These are phyloP conservation scores for Emmelina monodactyla DNA, from an alignment of 2,888 invertebrate genomes.

Conservation along the genomic window DNA sequence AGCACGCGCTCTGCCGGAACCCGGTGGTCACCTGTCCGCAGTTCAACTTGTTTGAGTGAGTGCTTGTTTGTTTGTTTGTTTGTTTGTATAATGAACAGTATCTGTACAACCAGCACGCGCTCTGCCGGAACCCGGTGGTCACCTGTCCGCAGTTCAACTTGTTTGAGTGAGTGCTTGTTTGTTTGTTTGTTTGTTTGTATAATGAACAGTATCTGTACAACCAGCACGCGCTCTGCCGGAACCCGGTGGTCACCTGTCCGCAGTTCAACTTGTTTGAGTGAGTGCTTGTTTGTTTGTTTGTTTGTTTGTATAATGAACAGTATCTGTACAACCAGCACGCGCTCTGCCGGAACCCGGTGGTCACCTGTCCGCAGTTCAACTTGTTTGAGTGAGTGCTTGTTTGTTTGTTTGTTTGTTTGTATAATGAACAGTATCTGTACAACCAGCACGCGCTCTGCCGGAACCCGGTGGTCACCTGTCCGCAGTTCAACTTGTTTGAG, in stretches of 20 bases:
- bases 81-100: too few species aligned
- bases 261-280: constrained; percentile 92
- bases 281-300: too few species aligned
- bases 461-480: constrained; percentile 97
- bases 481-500: constrained; percentile 93
- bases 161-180: constrained; percentile 73
- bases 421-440: constrained; percentile 93
- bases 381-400: constrained; percentile 76
- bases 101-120: constrained; percentile 95
- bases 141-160: constrained; percentile 97
- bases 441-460: constrained; percentile 98
- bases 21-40: constrained; percentile 98
- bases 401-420: too few species aligned
- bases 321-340: constrained; percentile 97
- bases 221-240: constrained; percentile 97
- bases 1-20: constrained; percentile 97
- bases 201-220: constrained; percentile 96
- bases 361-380: constrained; percentile 96
- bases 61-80: too few species aligned
- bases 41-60: constrained; percentile 90
- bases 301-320: too few species aligned
- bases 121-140: constrained; percentile 97
- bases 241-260: constrained; percentile 97
- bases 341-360: constrained; percentile 97
- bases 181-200: too few species aligned